Conservation (phyloP, 2,888 invertebrate species). For the Mongoloraphidia duomilia region DNA sequence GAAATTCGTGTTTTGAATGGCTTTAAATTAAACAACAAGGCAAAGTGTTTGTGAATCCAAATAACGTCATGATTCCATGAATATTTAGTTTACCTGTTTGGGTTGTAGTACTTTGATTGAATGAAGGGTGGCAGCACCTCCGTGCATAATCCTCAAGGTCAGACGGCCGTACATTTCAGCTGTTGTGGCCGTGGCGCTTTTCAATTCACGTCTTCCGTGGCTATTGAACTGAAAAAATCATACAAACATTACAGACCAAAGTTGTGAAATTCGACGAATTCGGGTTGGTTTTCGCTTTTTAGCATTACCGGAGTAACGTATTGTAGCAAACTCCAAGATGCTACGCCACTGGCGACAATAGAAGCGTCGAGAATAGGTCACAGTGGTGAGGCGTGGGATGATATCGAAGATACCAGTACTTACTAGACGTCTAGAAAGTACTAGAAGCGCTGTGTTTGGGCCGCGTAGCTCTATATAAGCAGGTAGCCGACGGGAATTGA, state of each 20-base stretch:
- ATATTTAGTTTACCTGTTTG: constrained; percentile 49
- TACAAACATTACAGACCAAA: no score
- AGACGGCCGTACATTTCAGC: constrained; percentile 74
- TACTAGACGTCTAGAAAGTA: no score
- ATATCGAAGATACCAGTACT: no score
- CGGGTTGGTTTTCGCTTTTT: not conserved
- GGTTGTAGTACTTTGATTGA: constrained; percentile 76
- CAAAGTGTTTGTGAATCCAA: not conserved
- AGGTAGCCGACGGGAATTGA: no score
- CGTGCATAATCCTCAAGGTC: constrained; percentile 60
- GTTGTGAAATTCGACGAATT: not conserved
- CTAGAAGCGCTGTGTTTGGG: no score
- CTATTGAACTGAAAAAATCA: constrained; percentile 45
- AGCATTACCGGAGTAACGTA: no score
- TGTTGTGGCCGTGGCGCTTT: constrained; percentile 77
- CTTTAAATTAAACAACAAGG: not conserved
- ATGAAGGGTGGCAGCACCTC: constrained; percentile 69
- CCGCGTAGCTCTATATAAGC: no score
- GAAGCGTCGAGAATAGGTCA: no score
- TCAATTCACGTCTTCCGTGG: constrained; percentile 64
- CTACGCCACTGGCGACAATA: no score
- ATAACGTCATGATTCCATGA: not conserved
- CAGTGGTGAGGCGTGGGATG: no score
- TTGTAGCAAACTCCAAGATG: no score
- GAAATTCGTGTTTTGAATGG: not conserved